Evolutionary conservation across 2,888 invertebrate genomes (phyloP), one percentile per base, ranked within the genome.

Genomic region (Leptogaster cylindrica): DNA sequence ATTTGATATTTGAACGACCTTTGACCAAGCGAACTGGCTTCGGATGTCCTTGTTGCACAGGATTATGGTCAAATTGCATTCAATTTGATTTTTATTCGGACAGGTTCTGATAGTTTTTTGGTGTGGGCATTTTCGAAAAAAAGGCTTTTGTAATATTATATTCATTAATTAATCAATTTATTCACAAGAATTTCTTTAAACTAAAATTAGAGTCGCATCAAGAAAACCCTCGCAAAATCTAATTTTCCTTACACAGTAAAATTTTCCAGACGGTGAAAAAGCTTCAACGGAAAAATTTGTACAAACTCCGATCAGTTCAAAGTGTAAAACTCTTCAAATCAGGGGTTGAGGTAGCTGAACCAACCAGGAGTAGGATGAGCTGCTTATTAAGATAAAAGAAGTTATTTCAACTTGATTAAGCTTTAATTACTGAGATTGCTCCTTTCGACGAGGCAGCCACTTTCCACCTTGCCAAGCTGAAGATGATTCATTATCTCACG

Each of bases 1-100:
- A 69, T 69, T 69, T 66, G 68, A 68, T 66, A 63, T n/a, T 39
- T 31, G 10, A 31, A n/a, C n/a, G n/a, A n/a, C 46, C 46, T 23
- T n/a, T 46, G 20, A 46, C 46, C 46, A 25, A 25, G 3, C 25
- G 46, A 12, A 16, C 23, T n/a, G 16, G 10, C 6, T 5, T 36
- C 4, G 46, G 46, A 20, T 20, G 20, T 16, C 25, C 3, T 23
- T 20, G n/a, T 25, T 10, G 25, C n/a, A 46, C 25, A 23, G 46
- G 46, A 46, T 46, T 46, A 46, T 46, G 46, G 46, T 25, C 46
- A 46, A 25, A 46, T 46, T 46, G n/a, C n/a, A n/a, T n/a, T n/a
- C n/a, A n/a, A n/a, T n/a, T n/a, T n/a, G n/a, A n/a, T n/a, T n/a
- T n/a, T n/a, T n/a, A n/a, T n/a, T n/a, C n/a, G n/a, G n/a, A n/a